phyloP scores from a whole-genome alignment of 2,113 vertebrate genomes.

The Neogobius melanostomus region DNA sequence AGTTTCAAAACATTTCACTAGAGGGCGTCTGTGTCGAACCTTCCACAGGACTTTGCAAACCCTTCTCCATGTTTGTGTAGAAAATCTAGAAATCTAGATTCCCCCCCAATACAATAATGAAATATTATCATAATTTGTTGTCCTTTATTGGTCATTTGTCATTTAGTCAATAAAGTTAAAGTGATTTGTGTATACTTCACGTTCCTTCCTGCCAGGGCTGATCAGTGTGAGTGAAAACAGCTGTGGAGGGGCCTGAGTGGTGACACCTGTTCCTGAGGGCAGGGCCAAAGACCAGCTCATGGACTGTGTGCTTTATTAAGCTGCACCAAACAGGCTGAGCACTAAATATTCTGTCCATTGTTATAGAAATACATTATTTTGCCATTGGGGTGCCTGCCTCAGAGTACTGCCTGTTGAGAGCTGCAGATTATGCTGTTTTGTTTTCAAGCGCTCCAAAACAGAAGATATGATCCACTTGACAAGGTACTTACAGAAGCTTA shows the following conservation, averaged over 20 bases:
- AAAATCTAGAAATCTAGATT: too few relatives aligned
- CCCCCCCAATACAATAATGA: too few relatives aligned
- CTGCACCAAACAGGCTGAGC: not conserved
- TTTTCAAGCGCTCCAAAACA: conserved; percentile 8
- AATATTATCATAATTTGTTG: too few relatives aligned
- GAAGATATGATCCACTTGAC: not conserved
- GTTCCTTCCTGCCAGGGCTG: not conserved
- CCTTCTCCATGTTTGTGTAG: too few relatives aligned
- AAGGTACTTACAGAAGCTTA: conserved; percentile 9
- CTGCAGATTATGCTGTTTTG: not conserved
- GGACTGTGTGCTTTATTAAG: not conserved
- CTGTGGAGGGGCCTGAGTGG: not conserved
- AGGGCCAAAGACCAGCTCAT: not conserved
- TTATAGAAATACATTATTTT: not conserved
- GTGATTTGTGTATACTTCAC: too few relatives aligned
- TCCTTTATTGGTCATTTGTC: too few relatives aligned
- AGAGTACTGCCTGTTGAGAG: not conserved
- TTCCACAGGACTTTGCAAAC: too few relatives aligned
- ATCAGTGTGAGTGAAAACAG: conserved; percentile 1
- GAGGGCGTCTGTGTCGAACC: too few relatives aligned
- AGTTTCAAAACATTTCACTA: too few relatives aligned
- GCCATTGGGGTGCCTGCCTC: not conserved
- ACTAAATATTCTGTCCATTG: not conserved
- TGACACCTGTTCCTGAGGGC: not conserved
- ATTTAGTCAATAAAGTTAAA: too few relatives aligned